These are phyloP conservation scores for Meandrina meandrites DNA, from an alignment of 92 coral and sea anemone genomes.

Conservation along the genomic window DNA sequence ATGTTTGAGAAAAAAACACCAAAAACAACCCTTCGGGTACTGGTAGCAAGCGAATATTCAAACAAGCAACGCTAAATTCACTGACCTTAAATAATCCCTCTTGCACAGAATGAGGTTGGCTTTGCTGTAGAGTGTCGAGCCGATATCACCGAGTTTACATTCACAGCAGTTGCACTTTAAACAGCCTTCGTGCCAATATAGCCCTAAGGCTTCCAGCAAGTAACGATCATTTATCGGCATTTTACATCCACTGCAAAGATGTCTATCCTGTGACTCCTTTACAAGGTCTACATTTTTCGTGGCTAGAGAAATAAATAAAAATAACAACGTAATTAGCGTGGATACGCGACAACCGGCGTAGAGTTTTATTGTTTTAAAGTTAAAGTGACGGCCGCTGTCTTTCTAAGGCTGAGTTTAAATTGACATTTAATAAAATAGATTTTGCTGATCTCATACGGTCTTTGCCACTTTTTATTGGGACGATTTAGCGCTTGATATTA, in stretches of 20 bases:
- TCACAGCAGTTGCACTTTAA: constrained; percentile 85
- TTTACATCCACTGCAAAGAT: constrained; percentile 79
- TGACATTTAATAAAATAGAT: constrained; percentile 3
- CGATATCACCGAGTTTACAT: constrained; percentile 84
- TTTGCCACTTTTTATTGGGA: neutral
- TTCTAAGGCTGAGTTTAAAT: neutral
- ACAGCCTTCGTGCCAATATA: constrained; percentile 89
- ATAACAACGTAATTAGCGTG: neutral
- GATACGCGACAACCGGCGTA: neutral
- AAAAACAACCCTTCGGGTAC: neutral
- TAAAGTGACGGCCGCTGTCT: neutral
- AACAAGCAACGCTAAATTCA: neutral
- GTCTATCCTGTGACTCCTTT: constrained; percentile 29
- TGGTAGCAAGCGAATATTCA: neutral
- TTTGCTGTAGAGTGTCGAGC: constrained; percentile 78
- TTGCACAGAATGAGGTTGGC: constrained; percentile 84
- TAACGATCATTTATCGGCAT: constrained; percentile 81
- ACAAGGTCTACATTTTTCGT: constrained; percentile 34
- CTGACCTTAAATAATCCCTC: constrained; percentile 85
- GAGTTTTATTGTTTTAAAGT: neutral
- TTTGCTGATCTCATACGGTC: neutral
- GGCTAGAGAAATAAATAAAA: constrained; percentile 20
- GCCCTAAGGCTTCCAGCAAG: constrained; percentile 78
- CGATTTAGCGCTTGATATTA: neutral
- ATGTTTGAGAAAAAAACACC: neutral